Evolutionary conservation across 2,888 invertebrate genomes (phyloP), one percentile per base, ranked within the genome.

Genomic region (Syrphus vitripennis): DNA sequence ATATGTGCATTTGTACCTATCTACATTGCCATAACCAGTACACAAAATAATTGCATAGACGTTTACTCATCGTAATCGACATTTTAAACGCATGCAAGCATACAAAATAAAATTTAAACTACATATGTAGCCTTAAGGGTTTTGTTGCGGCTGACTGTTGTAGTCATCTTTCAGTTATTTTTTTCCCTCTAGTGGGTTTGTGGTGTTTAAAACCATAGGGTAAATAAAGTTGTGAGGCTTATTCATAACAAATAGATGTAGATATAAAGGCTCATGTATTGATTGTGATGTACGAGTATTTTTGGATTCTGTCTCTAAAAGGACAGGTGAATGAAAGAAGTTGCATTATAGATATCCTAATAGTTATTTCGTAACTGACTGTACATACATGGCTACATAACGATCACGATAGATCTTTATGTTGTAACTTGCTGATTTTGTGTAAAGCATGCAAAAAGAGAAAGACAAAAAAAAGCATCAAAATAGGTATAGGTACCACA

Each of bases 51-150:
- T 82, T 82, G 77, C 77, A 77, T 37, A 48, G 71, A 76, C 50
- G 37, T 67, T 70, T 80, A 61, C 67, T 70, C 70, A 81, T 70
- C 80, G 45, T 76, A 63, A 76, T 70, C 77, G 76, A 63, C 70
- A 71, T 81, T 76, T 76, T 53, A 71, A 82, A 81, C 70, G 69
- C 70, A 67, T 75, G 76, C 76, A 76, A 63, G 75, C 63, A 65
- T 55, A 82, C 21, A 59, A 34, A 40, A 75, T 42, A 31, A 55
- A 57, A 65, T 40, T 78, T 57, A 29, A 55, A 81, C 40, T 70
- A 50, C n/a, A n/a, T 10, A 26, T 55, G 45, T 50, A 59, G 50
- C 71, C 34, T 50, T 65, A 26, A 26, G 71, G 40, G 26, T 24
- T 69, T 70, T 63, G 69, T 63, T 70, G 65, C 55, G 71, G 63